phyloP scores from a whole-genome alignment of 1,140 invertebrate genomes.

The Telenomus remus region DNA sequence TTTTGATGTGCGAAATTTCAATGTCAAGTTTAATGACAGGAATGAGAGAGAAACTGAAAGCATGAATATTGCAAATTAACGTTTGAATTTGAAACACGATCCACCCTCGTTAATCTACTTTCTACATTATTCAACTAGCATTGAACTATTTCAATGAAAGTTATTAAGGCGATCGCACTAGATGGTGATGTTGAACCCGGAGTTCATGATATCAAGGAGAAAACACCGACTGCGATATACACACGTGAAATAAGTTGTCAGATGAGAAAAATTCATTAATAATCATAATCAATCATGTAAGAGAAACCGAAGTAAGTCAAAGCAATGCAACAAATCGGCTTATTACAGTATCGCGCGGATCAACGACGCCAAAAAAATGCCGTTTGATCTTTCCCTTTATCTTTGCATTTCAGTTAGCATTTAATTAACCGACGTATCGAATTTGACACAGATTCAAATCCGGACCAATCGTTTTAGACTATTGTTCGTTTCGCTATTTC shows the following conservation, averaged over 20 bases:
- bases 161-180: background rate
- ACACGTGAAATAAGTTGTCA: conserved; percentile 24
- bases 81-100: too few species aligned
- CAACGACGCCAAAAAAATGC: background rate
- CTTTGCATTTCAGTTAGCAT: background rate
- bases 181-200: conserved; percentile 7
- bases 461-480: background rate
- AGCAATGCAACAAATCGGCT: conserved; percentile 40
- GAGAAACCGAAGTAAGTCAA: conserved; percentile 38
- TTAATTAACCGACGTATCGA: background rate
- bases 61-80: background rate
- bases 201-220: conserved; percentile 5
- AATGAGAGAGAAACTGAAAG: too few species aligned
- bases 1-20: too few species aligned
- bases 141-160: conserved; percentile 16
- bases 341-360: conserved; percentile 41
- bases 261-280: conserved; percentile 39
- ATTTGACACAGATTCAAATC: conserved; percentile 23
- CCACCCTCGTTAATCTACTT: too few species aligned
- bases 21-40: too few species aligned
- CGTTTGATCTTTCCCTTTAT: background rate
- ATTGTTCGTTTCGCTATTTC: too few species aligned
- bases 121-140: conserved; percentile 7
- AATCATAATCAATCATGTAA: conserved; percentile 49
- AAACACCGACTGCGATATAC: too few species aligned